Conservation (phyloP, 1,140 invertebrate genomes). For the Eufriesea mexicana region DNA sequence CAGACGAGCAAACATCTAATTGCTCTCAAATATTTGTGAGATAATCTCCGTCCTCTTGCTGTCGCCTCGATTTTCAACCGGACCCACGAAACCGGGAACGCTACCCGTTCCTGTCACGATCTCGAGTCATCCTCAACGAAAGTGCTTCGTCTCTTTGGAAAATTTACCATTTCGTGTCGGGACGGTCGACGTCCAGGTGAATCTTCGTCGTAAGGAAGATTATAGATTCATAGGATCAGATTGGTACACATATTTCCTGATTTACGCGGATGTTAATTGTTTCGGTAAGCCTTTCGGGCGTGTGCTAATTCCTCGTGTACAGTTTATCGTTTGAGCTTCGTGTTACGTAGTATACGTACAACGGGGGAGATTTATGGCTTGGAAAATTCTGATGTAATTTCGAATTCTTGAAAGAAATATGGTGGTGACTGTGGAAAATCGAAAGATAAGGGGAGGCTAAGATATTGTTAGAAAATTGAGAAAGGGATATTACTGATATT, state of each 20-base stretch:
- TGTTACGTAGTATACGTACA: neutral
- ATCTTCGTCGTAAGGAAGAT: neutral
- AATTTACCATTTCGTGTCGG: neutral
- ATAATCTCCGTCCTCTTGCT: conserved; percentile 69
- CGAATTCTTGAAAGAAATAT: neutral
- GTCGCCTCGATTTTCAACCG: conserved; percentile 61
- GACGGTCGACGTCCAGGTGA: no score
- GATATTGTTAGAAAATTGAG: no score
- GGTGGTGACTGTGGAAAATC: no score
- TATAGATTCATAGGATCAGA: neutral
- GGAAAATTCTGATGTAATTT: conserved; percentile 1
- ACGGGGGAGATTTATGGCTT: conserved; percentile 16
- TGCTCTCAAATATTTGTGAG: conserved; percentile 79
- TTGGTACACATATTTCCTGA: neutral
- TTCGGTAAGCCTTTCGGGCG: neutral
- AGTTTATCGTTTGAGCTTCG: conserved; percentile 13
- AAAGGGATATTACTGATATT: no score
- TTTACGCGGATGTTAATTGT: conserved; percentile 6
- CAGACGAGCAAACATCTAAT: conserved; percentile 78
- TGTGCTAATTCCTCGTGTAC: conserved; percentile 19
- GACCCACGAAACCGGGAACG: conserved; percentile 24
- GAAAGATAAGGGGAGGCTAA: no score
- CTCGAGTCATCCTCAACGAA: conserved; percentile 20
- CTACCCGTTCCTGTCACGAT: conserved; percentile 26
- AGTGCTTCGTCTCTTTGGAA: neutral